These are phyloP conservation scores for Ormyrus labotus DNA, from an alignment of 2,888 invertebrate genomes.

Conservation along the genomic window DNA sequence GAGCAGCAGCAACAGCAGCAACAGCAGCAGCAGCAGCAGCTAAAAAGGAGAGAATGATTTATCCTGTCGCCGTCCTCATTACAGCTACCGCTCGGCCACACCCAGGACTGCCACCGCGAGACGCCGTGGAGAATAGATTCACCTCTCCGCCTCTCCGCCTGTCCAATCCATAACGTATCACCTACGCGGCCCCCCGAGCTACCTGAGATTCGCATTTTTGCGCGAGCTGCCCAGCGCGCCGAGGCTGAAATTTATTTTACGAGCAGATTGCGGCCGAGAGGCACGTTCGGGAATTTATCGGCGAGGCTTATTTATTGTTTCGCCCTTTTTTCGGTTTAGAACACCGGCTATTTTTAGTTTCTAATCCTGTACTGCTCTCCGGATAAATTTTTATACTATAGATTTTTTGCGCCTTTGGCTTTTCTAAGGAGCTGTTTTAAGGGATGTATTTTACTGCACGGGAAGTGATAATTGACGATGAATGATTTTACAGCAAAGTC, in stretches of 20 bases:
- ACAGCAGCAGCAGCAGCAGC: neutral
- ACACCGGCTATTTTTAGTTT: no score
- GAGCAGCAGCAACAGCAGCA: constrained; percentile 9
- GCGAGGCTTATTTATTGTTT: no score
- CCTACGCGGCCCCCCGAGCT: constrained; percentile 43
- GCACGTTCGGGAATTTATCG: neutral
- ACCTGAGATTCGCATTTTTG: constrained; percentile 46
- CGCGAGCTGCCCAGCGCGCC: neutral
- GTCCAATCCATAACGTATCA: constrained; percentile 36
- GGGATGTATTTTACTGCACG: no score
- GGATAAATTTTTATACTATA: no score
- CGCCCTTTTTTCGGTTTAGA: no score
- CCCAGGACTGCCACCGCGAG: constrained; percentile 62
- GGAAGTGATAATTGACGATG: no score
- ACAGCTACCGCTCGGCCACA: constrained; percentile 64
- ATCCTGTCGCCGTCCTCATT: constrained; percentile 71
- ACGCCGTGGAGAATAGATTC: constrained; percentile 44
- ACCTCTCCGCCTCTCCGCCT: constrained; percentile 16
- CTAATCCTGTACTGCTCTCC: no score
- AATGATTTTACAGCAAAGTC: no score
- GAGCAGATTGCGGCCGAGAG: neutral
- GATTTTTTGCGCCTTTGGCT: no score
- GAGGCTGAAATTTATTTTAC: constrained; percentile 15
- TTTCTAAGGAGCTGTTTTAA: no score
- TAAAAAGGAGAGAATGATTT: constrained; percentile 66